Base-by-base conservation (phyloP, 2,888 invertebrate species). In the Chironomus tentans region DNA sequence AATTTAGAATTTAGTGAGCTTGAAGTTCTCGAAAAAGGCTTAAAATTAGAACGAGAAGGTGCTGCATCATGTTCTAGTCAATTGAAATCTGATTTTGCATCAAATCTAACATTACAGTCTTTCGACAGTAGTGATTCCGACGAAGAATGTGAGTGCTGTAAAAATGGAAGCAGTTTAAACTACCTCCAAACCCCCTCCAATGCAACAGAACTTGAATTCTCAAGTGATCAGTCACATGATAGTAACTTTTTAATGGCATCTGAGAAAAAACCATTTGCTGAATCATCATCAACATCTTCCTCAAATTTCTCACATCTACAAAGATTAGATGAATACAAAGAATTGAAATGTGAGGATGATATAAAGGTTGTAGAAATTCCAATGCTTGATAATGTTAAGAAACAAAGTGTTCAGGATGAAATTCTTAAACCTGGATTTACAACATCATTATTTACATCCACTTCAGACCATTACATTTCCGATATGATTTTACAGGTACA, bases 121-220 rank as follows among this genome's bases (percentile, higher is more conserved):
- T 13, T 22, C 4, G 75, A 75, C 47, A 68, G 46, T 48, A 68
- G 73, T 22, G 77, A 77, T n/a, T 83, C 85, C 77, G 84, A 83
- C 73, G 85, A 85, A 77, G 85, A 86, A 79, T 81, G 82, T 47
- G 84, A 85, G 15, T 88, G 87, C 77, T 84, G 86, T 5, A 88
- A 88, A 76, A 83, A 84, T 79, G 85, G 85, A 79, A 86, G 86
- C 78, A 85, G 87, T 82, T 86, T 86, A 65, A 88, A 88, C 38
- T 85, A 87, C 78, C 83, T 92, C 62, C 91, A 92, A 81, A 92
- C 92, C 0, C 92, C 92, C 0, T 91, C 91, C 0, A 92, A 92
- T 81, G 92, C 92, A 47, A 91, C 92, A 0, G 92, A 92, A 80
- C 87, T 92, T 83, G 87, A 87, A 79, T 87, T 85, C 78, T 83